Evolutionary conservation across 2,113 vertebrate genomes (phyloP), one percentile per base, ranked within the genome.

Genomic region (Saguinus imperator): DNA sequence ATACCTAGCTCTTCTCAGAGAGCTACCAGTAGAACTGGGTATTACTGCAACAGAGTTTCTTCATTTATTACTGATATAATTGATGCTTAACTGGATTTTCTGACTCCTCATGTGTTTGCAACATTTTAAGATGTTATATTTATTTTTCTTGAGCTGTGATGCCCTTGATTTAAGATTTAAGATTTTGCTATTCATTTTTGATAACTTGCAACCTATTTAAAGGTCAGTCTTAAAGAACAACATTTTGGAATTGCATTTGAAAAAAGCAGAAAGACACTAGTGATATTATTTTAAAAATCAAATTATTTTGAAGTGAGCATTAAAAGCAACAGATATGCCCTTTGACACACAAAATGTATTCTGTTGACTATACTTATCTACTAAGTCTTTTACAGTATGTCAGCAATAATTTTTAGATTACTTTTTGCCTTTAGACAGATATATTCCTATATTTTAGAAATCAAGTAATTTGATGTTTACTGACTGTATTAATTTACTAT

Each of bases 141-240:
- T 48, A 85, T 64, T 7, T 92, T 55, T 93, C 81, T 68, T 97
- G 68, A 73, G 32, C 58, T 84, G 55, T 25, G 7, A 95, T 58
- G 1, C 32, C n/a, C 35, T 92, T 95, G 35, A 35, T 48, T 64
- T n/a, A 92, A 70, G 35, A 35, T 48, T 64, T n/a, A 92, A 70
- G 27, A 52, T 52, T 93, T 94, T 61, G 91, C 64, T 91, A 48
- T 40, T 82, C 32, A 79, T 96, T 98, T 72, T 83, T 82, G 61
- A 97, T 94, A 96, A 8, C 81, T 35, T 90, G 8, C 13, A 72
- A 73, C 4, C 92, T 64, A 95, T 86, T 92, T 91, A 35, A 97
- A 87, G 32, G 77, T 23, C n/a, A 96, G 48, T 75, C 17, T 89
- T 86, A 52, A 95, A 81, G 20, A 87, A 5, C 58, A 37, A 37